These are phyloP conservation scores for Koerneria pararmatus DNA, from an alignment of 2,888 invertebrate species.

Conservation along the genomic window DNA sequence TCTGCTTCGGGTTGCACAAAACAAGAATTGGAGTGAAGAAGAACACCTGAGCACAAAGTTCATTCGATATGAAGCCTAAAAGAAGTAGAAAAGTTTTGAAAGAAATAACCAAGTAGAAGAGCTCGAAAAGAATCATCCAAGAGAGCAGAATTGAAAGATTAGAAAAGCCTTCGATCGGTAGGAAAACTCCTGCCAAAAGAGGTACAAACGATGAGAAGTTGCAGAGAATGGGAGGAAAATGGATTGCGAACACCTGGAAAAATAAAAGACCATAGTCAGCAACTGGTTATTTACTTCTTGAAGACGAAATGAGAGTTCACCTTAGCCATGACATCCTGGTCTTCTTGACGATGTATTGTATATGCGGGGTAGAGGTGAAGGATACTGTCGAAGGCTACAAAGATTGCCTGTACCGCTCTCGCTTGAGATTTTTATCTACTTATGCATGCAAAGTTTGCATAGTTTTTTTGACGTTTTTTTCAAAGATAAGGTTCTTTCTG, in stretches of 20 bases:
- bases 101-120: slow-evolving; percentile 31
- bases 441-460: too few relatives aligned
- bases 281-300: not conserved
- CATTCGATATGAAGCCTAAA: not conserved
- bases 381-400: too few relatives aligned
- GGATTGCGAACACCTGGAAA: slow-evolving; percentile 30
- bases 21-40: slow-evolving; percentile 20
- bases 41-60: slow-evolving; percentile 13
- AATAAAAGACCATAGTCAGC: not conserved
- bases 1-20: not conserved
- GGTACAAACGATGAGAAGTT: slow-evolving; percentile 29
- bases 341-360: too few relatives aligned
- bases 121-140: slow-evolving; percentile 22
- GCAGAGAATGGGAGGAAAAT: slow-evolving; percentile 33
- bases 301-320: too few relatives aligned
- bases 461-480: too few relatives aligned
- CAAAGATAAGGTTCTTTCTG: too few relatives aligned
- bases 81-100: not conserved
- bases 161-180: not conserved
- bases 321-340: too few relatives aligned
- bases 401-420: too few relatives aligned
- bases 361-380: too few relatives aligned
- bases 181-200: slow-evolving; percentile 27
- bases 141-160: slow-evolving; percentile 33
- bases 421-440: too few relatives aligned